Evolutionary conservation across 2,888 invertebrate genomes (phyloP).

Genomic region (Drosophila fungiperda): DNA sequence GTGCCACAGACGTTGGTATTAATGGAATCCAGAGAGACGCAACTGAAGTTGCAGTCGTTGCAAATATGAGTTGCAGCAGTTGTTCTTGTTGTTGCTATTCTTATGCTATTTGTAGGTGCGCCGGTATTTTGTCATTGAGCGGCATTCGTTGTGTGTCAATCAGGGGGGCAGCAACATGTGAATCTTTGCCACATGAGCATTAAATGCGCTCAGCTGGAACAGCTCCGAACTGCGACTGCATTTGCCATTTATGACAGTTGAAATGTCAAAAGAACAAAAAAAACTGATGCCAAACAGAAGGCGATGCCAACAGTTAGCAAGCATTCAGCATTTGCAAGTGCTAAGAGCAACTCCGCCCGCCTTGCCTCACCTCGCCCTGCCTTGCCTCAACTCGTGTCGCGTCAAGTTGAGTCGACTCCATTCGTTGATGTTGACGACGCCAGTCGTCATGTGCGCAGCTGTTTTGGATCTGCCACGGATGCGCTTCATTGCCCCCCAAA

Average conservation of each 20-base stretch:
- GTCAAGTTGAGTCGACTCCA: neutral
- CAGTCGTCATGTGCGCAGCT: constrained; percentile 66
- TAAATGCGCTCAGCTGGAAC: constrained; percentile 73
- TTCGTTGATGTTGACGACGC: constrained; percentile 17
- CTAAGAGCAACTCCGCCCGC: constrained; percentile 40
- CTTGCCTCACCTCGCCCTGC: constrained; percentile 1
- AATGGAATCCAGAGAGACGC: constrained; percentile 22
- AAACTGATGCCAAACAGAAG: constrained; percentile 51
- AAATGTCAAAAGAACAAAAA: constrained; percentile 78
- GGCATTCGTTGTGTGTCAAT: constrained; percentile 73
- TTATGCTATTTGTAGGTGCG: constrained; percentile 41
- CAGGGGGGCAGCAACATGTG: constrained; percentile 63
- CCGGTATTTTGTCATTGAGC: constrained; percentile 60
- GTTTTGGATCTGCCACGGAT: constrained; percentile 74
- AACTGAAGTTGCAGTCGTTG: constrained; percentile 45
- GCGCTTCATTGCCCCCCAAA: constrained; percentile 55
- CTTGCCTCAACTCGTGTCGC: constrained; percentile 2
- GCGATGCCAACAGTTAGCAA: constrained; percentile 15
- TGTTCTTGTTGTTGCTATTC: constrained; percentile 17
- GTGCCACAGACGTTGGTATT: neutral
- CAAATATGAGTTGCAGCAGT: constrained; percentile 34
- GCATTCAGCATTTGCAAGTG: constrained; percentile 64
- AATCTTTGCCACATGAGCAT: constrained; percentile 72
- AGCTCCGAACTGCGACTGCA: constrained; percentile 55
- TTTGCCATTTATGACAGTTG: constrained; percentile 83